Evolutionary conservation across 1,140 invertebrate genomes (phyloP).

Genomic region (Caenorhabditis latens): DNA sequence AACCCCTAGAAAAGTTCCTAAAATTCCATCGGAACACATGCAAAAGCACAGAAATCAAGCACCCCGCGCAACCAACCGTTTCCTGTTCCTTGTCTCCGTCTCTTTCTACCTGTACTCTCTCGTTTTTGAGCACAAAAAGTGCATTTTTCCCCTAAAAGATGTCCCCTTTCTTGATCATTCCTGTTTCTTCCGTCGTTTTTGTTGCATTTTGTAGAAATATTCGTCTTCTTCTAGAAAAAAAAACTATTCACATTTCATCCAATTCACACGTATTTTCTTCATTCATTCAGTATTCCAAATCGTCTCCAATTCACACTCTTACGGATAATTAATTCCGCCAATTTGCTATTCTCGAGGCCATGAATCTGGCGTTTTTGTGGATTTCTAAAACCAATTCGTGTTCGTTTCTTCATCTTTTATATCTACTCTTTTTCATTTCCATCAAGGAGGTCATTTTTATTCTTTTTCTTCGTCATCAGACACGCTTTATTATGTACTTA

Average conservation of each 20-base stretch:
- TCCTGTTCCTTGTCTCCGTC: constrained; percentile 42
- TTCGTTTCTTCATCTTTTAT: neutral
- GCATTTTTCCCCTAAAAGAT: constrained; percentile 23
- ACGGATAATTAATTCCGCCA: constrained; percentile 48
- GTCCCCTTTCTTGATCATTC: neutral
- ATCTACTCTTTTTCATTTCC: neutral
- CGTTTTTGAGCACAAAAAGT: constrained; percentile 37
- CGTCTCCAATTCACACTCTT: constrained; percentile 33
- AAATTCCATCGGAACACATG: constrained; percentile 55
- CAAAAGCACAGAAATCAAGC: constrained; percentile 55
- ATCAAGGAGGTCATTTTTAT: constrained; percentile 34
- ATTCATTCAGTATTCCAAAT: neutral
- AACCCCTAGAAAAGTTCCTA: constrained; percentile 44
- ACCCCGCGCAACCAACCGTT: constrained; percentile 23
- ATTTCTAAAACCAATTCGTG: neutral
- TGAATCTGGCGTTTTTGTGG: constrained; percentile 6
- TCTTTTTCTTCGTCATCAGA: constrained; percentile 8
- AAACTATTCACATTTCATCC: neutral
- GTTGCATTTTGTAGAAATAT: neutral
- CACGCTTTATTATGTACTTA: constrained; percentile 46
- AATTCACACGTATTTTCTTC: constrained; percentile 1
- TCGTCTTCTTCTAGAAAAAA: too few relatives aligned
- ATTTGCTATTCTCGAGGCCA: constrained; percentile 50
- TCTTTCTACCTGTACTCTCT: neutral
- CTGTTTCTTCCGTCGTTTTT: neutral